Conservation (phyloP, 2,888 invertebrate species). For the Lomographa bimaculata region DNA sequence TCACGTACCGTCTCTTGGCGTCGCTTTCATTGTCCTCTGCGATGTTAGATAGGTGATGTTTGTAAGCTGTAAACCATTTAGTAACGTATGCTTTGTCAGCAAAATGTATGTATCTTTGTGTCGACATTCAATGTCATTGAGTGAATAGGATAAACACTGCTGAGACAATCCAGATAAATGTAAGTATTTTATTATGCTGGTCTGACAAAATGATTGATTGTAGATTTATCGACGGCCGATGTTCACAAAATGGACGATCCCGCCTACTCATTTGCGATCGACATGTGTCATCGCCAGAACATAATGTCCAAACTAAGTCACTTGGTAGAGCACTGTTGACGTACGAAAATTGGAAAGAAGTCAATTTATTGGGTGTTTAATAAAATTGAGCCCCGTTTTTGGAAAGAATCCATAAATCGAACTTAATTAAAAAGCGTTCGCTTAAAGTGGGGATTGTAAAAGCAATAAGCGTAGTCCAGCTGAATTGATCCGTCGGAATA, state of each 20-base stretch:
- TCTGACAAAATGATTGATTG: slow-evolving; percentile 31
- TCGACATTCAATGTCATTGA: slow-evolving; percentile 3
- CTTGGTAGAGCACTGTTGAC: not conserved
- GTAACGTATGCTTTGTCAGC: not conserved
- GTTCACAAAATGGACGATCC: slow-evolving; percentile 26
- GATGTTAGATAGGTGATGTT: not conserved
- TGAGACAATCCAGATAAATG: slow-evolving; percentile 25
- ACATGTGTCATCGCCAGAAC: slow-evolving; percentile 20
- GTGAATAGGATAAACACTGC: slow-evolving; percentile 13
- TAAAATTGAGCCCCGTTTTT: slow-evolving; percentile 8
- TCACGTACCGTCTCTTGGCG: slow-evolving; percentile 45
- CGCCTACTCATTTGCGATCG: slow-evolving; percentile 15
- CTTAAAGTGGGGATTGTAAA: slow-evolving; percentile 22
- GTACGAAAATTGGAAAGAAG: slow-evolving; percentile 6
- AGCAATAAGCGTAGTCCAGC: slow-evolving; percentile 31
- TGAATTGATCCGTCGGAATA: slow-evolving; percentile 23
- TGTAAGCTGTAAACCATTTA: not conserved
- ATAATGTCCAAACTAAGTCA: slow-evolving; percentile 16
- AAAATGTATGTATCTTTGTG: not conserved
- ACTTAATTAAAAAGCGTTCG: slow-evolving; percentile 21
- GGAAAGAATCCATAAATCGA: slow-evolving; percentile 14
- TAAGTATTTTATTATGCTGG: slow-evolving; percentile 25
- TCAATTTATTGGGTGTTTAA: slow-evolving; percentile 10
- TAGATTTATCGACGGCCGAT: slow-evolving; percentile 24
- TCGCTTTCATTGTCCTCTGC: slow-evolving; percentile 12